phyloP scores from a whole-genome alignment of 2,113 vertebrate species.

The Gambusia holbrooki region DNA sequence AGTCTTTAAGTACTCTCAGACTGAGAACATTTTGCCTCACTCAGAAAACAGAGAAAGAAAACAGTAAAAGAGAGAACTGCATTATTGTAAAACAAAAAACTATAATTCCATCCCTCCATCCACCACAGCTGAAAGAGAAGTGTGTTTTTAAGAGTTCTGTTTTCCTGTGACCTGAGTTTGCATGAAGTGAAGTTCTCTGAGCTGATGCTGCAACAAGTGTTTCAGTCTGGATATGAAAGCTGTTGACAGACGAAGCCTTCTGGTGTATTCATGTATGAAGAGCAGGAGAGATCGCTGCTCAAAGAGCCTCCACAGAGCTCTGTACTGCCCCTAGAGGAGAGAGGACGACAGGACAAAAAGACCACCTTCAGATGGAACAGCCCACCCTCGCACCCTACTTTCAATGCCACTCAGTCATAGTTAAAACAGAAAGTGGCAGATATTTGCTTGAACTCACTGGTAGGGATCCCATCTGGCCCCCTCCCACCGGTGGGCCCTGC shows the following conservation, averaged over 20 bases:
- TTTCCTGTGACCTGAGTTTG: constrained; percentile 12
- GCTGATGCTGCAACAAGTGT: constrained; percentile 54
- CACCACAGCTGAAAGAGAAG: no score
- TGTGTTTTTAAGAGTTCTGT: not conserved
- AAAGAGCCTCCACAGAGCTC: constrained; percentile 65
- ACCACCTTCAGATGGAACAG: constrained; percentile 34
- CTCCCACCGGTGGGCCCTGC: constrained; percentile 52
- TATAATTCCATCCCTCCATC: no score
- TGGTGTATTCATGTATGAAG: constrained; percentile 71
- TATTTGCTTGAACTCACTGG: constrained; percentile 15
- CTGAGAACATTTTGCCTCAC: no score
- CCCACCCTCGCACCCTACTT: constrained; percentile 39
- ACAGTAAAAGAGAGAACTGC: no score
- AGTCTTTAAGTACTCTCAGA: no score
- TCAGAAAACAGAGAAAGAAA: no score
- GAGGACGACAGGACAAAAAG: constrained; percentile 59
- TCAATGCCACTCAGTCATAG: no score
- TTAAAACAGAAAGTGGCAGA: no score
- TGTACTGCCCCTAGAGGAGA: constrained; percentile 55
- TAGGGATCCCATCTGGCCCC: not conserved
- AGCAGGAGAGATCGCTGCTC: constrained; percentile 75
- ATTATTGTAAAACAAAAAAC: no score
- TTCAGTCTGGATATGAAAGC: constrained; percentile 59
- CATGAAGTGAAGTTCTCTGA: not conserved
- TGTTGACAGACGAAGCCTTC: constrained; percentile 44